Conservation (phyloP, 1,140 invertebrate genomes). For the Apis mellifera region Amel_HAv3.1 CM009932.2:8625001-8625500, state of each 20-base stretch:
- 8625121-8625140: no score
- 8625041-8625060: background rate
- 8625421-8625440: constrained; percentile 44
- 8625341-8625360: constrained; percentile 3
- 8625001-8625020: no score
- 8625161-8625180: constrained; percentile 5
- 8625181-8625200: background rate
- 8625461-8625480: constrained; percentile 66
- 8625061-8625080: background rate
- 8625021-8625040: background rate
- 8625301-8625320: constrained; percentile 9
- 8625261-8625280: background rate
- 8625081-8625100: no score
- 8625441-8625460: constrained; percentile 66
- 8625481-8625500: constrained; percentile 40
- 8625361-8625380: background rate
- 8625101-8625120: constrained; percentile 28
- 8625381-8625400: background rate
- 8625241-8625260: no score
- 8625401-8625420: constrained; percentile 56
- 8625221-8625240: background rate
- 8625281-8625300: background rate
- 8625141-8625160: no score
- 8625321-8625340: constrained; percentile 1
- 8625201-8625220: background rate